A percentile compares a stretch with the other conserved stretches of the same genome.
These are phyloP conservation scores for Sapayoa aenigma DNA, from an alignment of 2,113 vertebrate species.

Conservation along the genomic window DNA sequence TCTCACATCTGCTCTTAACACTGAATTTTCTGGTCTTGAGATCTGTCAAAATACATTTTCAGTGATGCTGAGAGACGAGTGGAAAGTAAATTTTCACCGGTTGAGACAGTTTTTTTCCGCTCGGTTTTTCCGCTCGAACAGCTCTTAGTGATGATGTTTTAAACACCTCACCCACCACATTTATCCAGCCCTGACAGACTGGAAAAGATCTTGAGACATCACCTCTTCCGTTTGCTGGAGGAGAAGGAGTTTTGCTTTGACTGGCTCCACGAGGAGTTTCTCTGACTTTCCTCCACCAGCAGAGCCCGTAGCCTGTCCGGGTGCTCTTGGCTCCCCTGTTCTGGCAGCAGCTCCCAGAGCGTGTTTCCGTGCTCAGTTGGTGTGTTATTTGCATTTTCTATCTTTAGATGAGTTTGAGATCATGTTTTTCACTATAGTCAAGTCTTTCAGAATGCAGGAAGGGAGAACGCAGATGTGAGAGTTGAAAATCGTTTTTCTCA, in stretches of 20 bases:
- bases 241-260: not conserved
- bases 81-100: not conserved
- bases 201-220: not conserved
- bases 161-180: not conserved
- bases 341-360: not conserved
- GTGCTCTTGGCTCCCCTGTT: not conserved
- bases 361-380: not conserved
- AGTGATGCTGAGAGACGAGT: not conserved
- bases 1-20: not conserved
- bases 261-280: not conserved
- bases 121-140: not conserved
- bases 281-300: not conserved
- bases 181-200: not conserved
- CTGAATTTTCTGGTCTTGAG: not conserved
- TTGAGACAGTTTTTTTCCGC: not conserved
- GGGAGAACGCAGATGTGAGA: not conserved
- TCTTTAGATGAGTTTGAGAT: slow-evolving; percentile 7
- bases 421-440: not conserved
- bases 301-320: not conserved
- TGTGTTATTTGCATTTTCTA: slow-evolving; percentile 48
- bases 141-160: not conserved
- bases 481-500: not conserved
- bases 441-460: not conserved
- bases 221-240: not conserved
- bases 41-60: not conserved